These are phyloP conservation scores for Buceros bicornis DNA, from an alignment of 2,797 vertebrate genomes.

Conservation along the genomic window DNA sequence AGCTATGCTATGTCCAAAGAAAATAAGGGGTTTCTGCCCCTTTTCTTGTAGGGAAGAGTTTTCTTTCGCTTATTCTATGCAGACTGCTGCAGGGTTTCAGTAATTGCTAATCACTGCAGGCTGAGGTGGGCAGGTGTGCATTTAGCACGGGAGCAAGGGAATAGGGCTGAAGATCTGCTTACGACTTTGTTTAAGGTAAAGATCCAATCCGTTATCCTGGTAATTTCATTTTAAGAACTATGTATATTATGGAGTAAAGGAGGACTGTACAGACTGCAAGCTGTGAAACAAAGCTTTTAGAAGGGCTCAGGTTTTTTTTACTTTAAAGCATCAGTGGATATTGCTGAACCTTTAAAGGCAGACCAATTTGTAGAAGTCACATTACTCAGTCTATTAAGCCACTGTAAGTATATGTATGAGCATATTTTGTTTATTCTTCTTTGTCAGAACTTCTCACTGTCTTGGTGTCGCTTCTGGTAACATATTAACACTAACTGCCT, in stretches of 20 bases:
- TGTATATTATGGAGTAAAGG: background rate
- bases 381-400: background rate
- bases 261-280: background rate
- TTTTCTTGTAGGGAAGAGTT: background rate
- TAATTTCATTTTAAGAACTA: background rate
- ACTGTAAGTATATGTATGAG: background rate
- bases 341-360: background rate
- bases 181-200: background rate
- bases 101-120: background rate
- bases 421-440: constrained; percentile 5
- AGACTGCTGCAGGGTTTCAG: background rate
- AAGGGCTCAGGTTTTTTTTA: background rate
- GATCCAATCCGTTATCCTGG: background rate
- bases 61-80: background rate
- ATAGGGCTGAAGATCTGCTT: background rate
- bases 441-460: constrained; percentile 27
- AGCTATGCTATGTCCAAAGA: background rate
- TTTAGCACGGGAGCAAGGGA: background rate
- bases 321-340: background rate
- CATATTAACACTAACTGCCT: constrained; percentile 29
- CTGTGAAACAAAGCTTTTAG: background rate
- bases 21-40: rapidly evolving
- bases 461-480: constrained; percentile 33
- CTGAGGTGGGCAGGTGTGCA: background rate
- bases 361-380: background rate